Conservation (phyloP, 2,113 vertebrate species). For the Puntigrus tetrazona region DNA sequence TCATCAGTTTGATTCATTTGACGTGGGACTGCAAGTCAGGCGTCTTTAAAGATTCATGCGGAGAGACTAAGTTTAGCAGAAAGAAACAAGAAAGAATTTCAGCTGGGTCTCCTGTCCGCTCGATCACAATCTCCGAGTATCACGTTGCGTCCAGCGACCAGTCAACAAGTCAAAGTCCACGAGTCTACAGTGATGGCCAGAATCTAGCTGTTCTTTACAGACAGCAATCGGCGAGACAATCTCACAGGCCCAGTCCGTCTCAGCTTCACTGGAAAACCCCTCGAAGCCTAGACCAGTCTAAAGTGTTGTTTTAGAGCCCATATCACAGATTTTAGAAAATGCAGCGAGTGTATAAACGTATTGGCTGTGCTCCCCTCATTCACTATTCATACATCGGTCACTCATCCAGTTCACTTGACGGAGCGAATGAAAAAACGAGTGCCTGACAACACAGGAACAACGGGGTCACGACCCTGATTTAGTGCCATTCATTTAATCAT, state of each 20-base stretch:
- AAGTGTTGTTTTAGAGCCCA: background rate
- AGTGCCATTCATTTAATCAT: no score
- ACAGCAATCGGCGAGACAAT: background rate
- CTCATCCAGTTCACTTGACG: no score
- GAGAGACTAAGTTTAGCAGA: background rate
- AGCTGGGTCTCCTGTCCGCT: background rate
- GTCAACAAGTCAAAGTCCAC: background rate
- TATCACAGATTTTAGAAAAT: no score
- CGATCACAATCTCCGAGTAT: slow-evolving; percentile 1
- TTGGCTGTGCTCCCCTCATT: no score
- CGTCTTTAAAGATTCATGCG: background rate
- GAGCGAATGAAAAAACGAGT: no score
- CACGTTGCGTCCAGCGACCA: background rate
- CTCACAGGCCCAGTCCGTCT: background rate
- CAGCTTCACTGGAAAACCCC: background rate
- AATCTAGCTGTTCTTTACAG: slow-evolving; percentile 7
- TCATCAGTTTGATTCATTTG: background rate
- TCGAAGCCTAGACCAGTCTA: background rate
- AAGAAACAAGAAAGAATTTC: background rate
- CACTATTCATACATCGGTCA: no score
- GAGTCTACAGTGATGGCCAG: background rate
- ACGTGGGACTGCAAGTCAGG: background rate
- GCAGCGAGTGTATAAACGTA: no score
- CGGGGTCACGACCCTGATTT: no score
- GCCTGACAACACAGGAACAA: no score